Conservation (phyloP, 53 echinoderm and acorn worm genomes). For the Apostichopus leukothele region DNA sequence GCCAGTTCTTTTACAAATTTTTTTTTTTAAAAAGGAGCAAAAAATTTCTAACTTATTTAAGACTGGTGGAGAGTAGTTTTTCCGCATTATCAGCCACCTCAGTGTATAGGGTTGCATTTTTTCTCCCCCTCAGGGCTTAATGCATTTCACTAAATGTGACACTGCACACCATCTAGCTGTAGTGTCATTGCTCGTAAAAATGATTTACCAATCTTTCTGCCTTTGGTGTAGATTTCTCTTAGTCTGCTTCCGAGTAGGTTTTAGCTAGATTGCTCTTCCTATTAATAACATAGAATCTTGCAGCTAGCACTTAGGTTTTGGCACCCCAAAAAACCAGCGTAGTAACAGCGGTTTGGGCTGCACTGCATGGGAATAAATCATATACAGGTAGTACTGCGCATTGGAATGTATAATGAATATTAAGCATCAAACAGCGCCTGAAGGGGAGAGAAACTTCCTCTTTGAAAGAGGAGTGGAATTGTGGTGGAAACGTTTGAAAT, state of each 20-base stretch:
- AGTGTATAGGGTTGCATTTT: background rate
- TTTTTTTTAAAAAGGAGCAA: background rate
- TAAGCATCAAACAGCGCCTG: no score
- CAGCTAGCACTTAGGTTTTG: background rate
- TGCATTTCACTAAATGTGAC: constrained; percentile 15
- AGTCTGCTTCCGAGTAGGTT: background rate
- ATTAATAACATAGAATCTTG: background rate
- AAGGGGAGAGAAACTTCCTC: no score
- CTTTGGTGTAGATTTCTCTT: constrained; percentile 3
- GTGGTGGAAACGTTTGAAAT: no score
- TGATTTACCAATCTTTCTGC: constrained; percentile 4
- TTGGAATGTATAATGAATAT: no score
- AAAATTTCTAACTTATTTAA: background rate
- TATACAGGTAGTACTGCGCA: no score
- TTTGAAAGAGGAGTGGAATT: no score
- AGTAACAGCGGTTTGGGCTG: no score
- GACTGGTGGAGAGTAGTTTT: background rate
- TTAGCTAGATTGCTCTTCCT: constrained; percentile 14
- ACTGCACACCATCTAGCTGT: background rate
- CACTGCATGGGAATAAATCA: no score
- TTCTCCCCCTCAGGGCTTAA: background rate
- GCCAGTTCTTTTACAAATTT: no score
- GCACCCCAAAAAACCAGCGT: no score
- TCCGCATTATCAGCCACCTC: background rate
- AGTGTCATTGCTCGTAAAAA: constrained; percentile 18